Evolutionary conservation across 2,797 vertebrate species (phyloP).

Genomic region (Zalophus californianus): DNA sequence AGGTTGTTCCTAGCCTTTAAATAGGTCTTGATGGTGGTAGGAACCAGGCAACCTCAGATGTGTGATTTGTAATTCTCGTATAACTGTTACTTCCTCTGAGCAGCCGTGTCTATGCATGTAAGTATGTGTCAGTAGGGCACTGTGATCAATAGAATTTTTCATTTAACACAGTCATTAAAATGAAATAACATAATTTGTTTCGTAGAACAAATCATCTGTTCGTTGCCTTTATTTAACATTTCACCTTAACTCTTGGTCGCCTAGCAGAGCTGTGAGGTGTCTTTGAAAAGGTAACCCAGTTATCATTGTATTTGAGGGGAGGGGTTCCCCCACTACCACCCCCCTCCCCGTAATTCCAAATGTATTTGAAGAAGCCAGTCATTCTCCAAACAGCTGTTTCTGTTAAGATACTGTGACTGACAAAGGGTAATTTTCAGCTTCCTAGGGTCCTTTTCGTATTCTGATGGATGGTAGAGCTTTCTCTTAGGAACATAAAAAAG

Average conservation of each 20-base stretch:
- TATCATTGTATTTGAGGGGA: slow-evolving; percentile 56
- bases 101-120: background rate
- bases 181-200: slow-evolving; percentile 28
- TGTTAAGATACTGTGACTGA: slow-evolving; percentile 69
- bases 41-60: slow-evolving; percentile 3
- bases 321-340: too few relatives aligned
- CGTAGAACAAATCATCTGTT: slow-evolving; percentile 39
- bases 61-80: slow-evolving; percentile 33
- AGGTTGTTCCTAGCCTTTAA: slow-evolving; percentile 47
- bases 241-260: background rate
- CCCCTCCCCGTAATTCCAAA: slow-evolving; percentile 27
- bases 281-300: slow-evolving; percentile 55
- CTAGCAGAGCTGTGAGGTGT: background rate
- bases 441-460: slow-evolving; percentile 75
- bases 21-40: slow-evolving; percentile 30
- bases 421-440: slow-evolving; percentile 76
- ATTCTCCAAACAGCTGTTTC: slow-evolving; percentile 74
- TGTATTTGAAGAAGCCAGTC: slow-evolving; percentile 74
- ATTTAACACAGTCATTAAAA: slow-evolving; percentile 30
- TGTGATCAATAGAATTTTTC: slow-evolving; percentile 29
- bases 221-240: slow-evolving; percentile 31
- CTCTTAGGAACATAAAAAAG: slow-evolving; percentile 59
- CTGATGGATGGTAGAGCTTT: slow-evolving; percentile 73
- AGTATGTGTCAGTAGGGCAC: background rate
- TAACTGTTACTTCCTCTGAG: slow-evolving; percentile 25